These are phyloP conservation scores for Automeris io DNA, from an alignment of 2,888 invertebrate species.

Conservation along the genomic window DNA sequence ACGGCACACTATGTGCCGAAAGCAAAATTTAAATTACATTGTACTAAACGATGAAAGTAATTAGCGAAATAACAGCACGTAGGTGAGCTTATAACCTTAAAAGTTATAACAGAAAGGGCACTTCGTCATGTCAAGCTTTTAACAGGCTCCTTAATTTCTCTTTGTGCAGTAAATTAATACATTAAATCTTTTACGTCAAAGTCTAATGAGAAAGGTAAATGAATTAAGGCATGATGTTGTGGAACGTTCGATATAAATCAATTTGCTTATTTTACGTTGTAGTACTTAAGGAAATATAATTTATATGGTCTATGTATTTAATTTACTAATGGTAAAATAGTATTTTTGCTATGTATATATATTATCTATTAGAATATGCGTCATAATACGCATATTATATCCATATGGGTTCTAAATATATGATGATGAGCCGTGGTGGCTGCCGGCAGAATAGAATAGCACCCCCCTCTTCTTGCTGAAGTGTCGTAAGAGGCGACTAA, in stretches of 20 bases:
- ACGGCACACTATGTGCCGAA: constrained; percentile 22
- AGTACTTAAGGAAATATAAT: too few species aligned
- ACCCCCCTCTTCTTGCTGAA: too few species aligned
- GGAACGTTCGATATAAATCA: constrained; percentile 17
- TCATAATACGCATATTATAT: too few species aligned
- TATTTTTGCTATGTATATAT: too few species aligned
- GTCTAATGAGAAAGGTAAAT: constrained; percentile 51
- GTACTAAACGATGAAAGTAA: constrained; percentile 47
- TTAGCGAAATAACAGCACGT: constrained; percentile 63
- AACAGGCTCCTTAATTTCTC: constrained; percentile 71
- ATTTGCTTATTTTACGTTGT: constrained; percentile 33
- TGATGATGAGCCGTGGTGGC: too few species aligned
- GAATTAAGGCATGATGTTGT: constrained; percentile 29
- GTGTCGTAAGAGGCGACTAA: too few species aligned
- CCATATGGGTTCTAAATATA: too few species aligned
- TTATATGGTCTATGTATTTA: too few species aligned
- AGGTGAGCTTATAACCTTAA: constrained; percentile 58
- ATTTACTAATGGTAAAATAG: too few species aligned
- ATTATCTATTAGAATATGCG: too few species aligned
- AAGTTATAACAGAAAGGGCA: constrained; percentile 70
- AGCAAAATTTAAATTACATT: constrained; percentile 37
- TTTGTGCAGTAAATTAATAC: constrained; percentile 72
- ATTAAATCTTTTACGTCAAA: constrained; percentile 68
- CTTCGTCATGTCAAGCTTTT: constrained; percentile 73
- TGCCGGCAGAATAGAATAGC: too few species aligned